Conservation (phyloP, 2,797 vertebrate genomes). For the Galagoides demidoff region DNA sequence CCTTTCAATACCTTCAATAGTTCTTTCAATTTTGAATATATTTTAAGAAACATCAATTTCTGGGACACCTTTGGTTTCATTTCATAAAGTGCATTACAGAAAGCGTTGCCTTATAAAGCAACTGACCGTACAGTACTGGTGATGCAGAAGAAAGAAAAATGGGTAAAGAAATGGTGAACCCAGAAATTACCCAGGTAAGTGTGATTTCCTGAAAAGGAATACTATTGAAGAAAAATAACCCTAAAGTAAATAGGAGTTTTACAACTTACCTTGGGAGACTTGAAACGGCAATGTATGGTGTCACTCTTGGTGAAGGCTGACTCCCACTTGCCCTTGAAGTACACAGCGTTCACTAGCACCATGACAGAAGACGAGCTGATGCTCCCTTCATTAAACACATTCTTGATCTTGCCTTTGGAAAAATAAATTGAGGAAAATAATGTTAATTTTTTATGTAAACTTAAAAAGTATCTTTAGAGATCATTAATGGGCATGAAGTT, state of each 20-base stretch:
- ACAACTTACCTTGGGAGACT: constrained; percentile 66
- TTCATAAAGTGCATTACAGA: not conserved
- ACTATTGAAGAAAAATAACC: not conserved
- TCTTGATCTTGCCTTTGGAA: constrained; percentile 93
- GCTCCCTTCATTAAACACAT: constrained; percentile 89
- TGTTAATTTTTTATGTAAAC: not conserved
- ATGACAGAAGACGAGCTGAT: constrained; percentile 86
- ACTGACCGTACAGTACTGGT: not conserved
- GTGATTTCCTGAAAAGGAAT: not conserved
- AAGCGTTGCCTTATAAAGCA: not conserved
- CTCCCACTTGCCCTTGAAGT: constrained; percentile 96
- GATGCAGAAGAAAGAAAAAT: not conserved
- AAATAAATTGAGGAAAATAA: constrained; percentile 14
- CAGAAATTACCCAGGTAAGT: not conserved
- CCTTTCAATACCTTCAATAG: not conserved
- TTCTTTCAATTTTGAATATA: not conserved
- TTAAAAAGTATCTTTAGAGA: not conserved
- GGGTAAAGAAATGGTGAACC: not conserved
- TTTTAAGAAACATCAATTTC: not conserved
- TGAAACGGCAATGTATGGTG: constrained; percentile 77
- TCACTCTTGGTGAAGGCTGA: constrained; percentile 84
- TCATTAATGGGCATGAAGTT: not conserved
- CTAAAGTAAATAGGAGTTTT: not conserved
- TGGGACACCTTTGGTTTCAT: not conserved
- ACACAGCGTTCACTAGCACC: constrained; percentile 94